Base-by-base conservation (phyloP, 30 jellyfish, hydroid and myxozoan genomes). In the Turritopsis rubra region DNA sequence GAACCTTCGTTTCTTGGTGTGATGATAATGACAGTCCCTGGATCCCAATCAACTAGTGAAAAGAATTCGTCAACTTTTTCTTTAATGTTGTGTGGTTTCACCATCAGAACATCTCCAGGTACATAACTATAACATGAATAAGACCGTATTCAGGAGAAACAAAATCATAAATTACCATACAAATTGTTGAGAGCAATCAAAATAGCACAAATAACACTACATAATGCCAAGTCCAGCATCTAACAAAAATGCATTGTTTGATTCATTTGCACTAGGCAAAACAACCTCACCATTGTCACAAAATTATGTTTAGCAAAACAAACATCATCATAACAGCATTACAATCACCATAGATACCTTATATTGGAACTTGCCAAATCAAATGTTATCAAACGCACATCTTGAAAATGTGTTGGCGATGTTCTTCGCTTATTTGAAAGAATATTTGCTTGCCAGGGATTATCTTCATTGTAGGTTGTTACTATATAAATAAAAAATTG, bases 91-190 rank as follows among this genome's bases (percentile, higher is more conserved):
- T 83, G 83, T 13, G 99, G 99, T 52, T 89, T 86, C 3, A 94
- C 73, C 95, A 94, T 83, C 18, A 94, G 85, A 79, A 94, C 97
- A 80, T 94, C 99, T 1, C 99, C 99, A 1, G 99, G 99, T n/a
- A 73, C 27, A 80, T 83, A 93, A 28, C 96, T 91, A 68, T 21
- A 80, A 85, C 7, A 8, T 65, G 41, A 27, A 66, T 0, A 41
- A 41, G 5, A 41, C 9, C 9, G 13, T 41, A 41, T 41, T 41
- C 60, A 41, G 13, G 60, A 41, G 13, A 41, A 41, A 3, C 60
- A 41, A n/a, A n/a, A n/a, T n/a, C n/a, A n/a, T n/a, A n/a, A n/a
- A n/a, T n/a, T n/a, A n/a, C n/a, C n/a, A n/a, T n/a, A n/a, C n/a
- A n/a, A n/a, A n/a, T n/a, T n/a, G n/a, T n/a, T n/a, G n/a, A n/a